A percentile compares a stretch with the other conserved stretches of the same genome.
phyloP scores from a whole-genome alignment of 2,797 vertebrate species.

The Melanotaenia trifasciata region DNA sequence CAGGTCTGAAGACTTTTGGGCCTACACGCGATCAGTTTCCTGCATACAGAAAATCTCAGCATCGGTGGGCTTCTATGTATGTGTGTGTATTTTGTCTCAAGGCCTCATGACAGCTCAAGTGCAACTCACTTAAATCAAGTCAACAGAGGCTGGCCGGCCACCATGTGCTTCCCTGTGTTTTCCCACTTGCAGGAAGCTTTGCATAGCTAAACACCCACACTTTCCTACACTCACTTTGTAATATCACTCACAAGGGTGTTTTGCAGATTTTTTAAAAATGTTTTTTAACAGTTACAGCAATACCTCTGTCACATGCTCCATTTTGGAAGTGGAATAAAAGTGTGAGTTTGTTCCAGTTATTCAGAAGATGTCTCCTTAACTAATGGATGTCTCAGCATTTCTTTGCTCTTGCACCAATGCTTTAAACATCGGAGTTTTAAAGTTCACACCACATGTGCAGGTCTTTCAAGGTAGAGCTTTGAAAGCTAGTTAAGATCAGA shows the following conservation, averaged over 20 bases:
- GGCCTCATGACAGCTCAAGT: slow-evolving; percentile 33
- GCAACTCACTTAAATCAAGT: slow-evolving; percentile 55
- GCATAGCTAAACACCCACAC: slow-evolving; percentile 74
- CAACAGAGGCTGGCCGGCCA: slow-evolving; percentile 55
- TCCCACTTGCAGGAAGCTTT: slow-evolving; percentile 71
- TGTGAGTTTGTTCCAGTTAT: slow-evolving; percentile 25
- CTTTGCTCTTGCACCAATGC: slow-evolving; percentile 7
- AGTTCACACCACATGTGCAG: slow-evolving; percentile 21
- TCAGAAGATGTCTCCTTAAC: slow-evolving; percentile 12
- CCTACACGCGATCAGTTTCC: not conserved
- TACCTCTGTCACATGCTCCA: slow-evolving; percentile 44
- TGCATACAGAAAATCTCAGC: slow-evolving; percentile 48
- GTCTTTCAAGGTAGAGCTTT: slow-evolving; percentile 43
- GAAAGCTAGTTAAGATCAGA: slow-evolving; percentile 65
- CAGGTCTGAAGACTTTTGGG: not conserved
- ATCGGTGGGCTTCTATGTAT: slow-evolving; percentile 19
- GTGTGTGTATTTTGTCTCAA: slow-evolving; percentile 14
- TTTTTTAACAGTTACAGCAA: slow-evolving; percentile 21
- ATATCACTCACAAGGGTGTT: slow-evolving; percentile 60
- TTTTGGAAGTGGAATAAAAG: slow-evolving; percentile 24
- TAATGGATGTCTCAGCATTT: slow-evolving; percentile 34
- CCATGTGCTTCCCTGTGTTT: slow-evolving; percentile 70
- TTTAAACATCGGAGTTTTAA: slow-evolving; percentile 22
- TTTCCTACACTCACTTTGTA: slow-evolving; percentile 58
- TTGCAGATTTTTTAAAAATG: slow-evolving; percentile 26